phyloP scores from a whole-genome alignment of 2,888 invertebrate species.

The Athripsodes cinereus region DNA sequence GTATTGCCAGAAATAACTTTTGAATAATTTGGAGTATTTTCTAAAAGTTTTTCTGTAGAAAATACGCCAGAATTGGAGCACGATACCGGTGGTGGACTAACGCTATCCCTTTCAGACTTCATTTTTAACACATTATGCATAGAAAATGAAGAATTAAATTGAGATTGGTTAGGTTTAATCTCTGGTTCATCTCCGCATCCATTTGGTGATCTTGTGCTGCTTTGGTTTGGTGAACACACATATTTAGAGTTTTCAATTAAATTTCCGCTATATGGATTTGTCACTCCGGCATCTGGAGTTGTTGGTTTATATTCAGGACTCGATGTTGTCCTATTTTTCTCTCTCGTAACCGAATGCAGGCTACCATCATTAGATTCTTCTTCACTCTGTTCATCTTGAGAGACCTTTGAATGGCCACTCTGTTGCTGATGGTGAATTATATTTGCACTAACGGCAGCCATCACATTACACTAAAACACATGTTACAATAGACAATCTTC shows the following conservation, averaged over 20 bases:
- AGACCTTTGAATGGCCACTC: conserved; percentile 35
- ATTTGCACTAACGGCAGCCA: conserved; percentile 46
- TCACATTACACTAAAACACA: conserved; percentile 25
- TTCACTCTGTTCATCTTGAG: conserved; percentile 36
- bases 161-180: neutral
- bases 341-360: conserved; percentile 36
- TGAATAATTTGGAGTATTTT: conserved; percentile 41
- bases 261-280: conserved; percentile 33
- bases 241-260: conserved; percentile 1
- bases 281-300: conserved; percentile 33
- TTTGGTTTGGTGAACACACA: conserved; percentile 9
- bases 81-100: conserved; percentile 34
- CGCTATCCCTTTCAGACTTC: conserved; percentile 45
- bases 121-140: conserved; percentile 43
- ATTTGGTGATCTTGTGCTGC: conserved; percentile 31
- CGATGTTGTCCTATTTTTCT: conserved; percentile 12
- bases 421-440: conserved; percentile 39
- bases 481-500: too few species aligned
- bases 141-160: conserved; percentile 42
- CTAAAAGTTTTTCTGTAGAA: conserved; percentile 45
- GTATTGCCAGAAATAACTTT: conserved; percentile 2
- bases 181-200: conserved; percentile 13
- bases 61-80: conserved; percentile 40
- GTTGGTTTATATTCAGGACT: conserved; percentile 25
- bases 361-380: conserved; percentile 42